These are phyloP conservation scores for Clanis bilineata DNA, from an alignment of 2,888 invertebrate species.

Conservation along the genomic window DNA sequence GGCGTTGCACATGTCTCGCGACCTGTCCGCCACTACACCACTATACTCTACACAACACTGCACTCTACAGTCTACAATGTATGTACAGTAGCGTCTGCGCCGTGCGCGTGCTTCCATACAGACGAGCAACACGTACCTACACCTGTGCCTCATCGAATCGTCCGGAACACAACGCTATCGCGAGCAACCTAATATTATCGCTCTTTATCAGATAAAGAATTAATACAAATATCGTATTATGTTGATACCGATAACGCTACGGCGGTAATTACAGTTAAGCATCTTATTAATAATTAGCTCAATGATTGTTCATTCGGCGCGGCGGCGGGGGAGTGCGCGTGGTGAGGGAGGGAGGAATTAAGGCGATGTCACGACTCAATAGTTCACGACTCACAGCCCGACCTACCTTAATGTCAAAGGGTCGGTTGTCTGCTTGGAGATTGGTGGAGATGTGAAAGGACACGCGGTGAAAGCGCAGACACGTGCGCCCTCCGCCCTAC, in stretches of 20 bases:
- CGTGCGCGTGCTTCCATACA: neutral
- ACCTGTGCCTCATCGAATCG: neutral
- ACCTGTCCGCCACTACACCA: neutral
- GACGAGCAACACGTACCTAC: neutral
- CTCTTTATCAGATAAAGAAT: neutral
- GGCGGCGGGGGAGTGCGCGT: neutral
- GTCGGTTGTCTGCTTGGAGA: neutral
- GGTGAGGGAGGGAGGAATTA: no score
- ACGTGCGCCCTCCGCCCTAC: neutral
- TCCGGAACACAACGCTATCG: neutral
- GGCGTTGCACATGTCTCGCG: neutral
- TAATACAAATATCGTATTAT: neutral
- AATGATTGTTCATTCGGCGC: neutral
- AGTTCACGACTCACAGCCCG: no score
- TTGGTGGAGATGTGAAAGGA: neutral
- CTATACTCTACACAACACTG: neutral
- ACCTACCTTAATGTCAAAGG: neutral
- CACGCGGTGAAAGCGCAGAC: neutral
- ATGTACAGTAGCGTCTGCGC: no score
- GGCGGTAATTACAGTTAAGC: neutral
- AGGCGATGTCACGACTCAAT: no score
- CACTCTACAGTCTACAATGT: neutral
- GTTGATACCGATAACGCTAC: neutral
- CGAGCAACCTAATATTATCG: constrained; percentile 1
- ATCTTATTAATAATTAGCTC: neutral